These are phyloP conservation scores for Cremastinae sp. DNA, from an alignment of 2,888 invertebrate genomes.

Conservation along the genomic window DNA sequence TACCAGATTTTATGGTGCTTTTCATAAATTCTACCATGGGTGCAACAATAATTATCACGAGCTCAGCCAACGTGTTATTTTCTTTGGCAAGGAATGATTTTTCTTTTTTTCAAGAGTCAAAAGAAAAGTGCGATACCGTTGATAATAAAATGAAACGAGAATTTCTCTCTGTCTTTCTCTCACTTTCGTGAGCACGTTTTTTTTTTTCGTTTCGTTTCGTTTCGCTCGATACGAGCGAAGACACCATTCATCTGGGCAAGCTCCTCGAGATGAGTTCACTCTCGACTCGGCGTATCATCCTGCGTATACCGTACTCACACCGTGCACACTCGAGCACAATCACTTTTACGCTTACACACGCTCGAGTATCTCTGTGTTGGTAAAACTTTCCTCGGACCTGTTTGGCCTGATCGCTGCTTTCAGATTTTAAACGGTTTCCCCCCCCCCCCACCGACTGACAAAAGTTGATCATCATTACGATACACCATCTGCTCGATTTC, in stretches of 20 bases:
- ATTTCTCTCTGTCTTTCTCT: neutral
- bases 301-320: constrained; percentile 1
- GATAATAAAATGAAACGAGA: neutral
- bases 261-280: neutral
- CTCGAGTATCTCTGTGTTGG: constrained; percentile 13
- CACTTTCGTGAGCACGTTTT: neutral
- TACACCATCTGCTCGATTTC: constrained; percentile 38
- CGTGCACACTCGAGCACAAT: neutral
- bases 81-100: no score
- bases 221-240: constrained; percentile 4
- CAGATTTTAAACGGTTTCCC: constrained; percentile 43
- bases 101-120: no score
- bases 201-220: constrained; percentile 22
- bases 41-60: no score
- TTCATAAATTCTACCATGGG: neutral
- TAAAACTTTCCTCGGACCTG: constrained; percentile 69
- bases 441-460: constrained; percentile 3
- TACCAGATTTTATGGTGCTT: constrained; percentile 21
- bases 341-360: neutral
- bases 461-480: constrained; percentile 38
- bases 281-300: constrained; percentile 16
- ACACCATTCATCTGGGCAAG: constrained; percentile 34
- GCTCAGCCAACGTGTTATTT: no score
- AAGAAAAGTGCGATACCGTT: neutral
- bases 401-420: constrained; percentile 53